Base-by-base conservation (phyloP, 2,113 vertebrate species). In the Caloenas nicobarica region DNA sequence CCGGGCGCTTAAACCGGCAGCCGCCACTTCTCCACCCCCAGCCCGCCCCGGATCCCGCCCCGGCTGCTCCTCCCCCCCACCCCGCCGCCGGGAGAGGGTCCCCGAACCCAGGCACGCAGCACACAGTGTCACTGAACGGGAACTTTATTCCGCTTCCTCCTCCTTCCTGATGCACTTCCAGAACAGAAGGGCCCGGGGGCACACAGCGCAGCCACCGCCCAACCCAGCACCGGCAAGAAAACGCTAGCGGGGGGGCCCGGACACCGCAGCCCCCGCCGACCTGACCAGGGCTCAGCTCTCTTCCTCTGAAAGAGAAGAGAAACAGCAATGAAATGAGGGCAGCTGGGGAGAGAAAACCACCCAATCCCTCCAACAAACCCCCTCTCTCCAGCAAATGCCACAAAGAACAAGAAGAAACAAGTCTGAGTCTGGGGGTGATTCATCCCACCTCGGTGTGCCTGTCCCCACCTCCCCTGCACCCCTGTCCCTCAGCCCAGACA, bases 281-380 rank as follows among this genome's bases (percentile, higher is more conserved):
- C 21, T 11, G 48, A 14, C 22, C 51, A 53, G 51, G 51, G 77
- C 57, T 98, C 94, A 98, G 76, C 95, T 94, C 88, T 98, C 98
- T 74, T 98, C 98, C 95, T 98, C 98, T 98, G 96, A 57, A 90
- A 97, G n/a, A 94, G 48, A 94, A 84, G 21, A 60, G 29, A 77
- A 11, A 66, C 1, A 54, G 44, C 14, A 15, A 51, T 71, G 15
- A 53, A 38, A 9, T 2, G 0, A 65, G 17, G 0, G 26, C 2
- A 16, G 29, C 26, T 5, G 7, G 14, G 12, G 3, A 28, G 38
- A 26, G 6, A 21, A 80, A 65, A 44, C 42, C 58, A 31, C 8
- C 5, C 22, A 29, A 1, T 2, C 18, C 31, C 56, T 4, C 22
- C 9, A 26, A 11, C 4, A 8, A 46, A 33, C 4, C 5, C 6